phyloP scores from a whole-genome alignment of 1,140 invertebrate species.

The Elymnias hypermnestra region DNA sequence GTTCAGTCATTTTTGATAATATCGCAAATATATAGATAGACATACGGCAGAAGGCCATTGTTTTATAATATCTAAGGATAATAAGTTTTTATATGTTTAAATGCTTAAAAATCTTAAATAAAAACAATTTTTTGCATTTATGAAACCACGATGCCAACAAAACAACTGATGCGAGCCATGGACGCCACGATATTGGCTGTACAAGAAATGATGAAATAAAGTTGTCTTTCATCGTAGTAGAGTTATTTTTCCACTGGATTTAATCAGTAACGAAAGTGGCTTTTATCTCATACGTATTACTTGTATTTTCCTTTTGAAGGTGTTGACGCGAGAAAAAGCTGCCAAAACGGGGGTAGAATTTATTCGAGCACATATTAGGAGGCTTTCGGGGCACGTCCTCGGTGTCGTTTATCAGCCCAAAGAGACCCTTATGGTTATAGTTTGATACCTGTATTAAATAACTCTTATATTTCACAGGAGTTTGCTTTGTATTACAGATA shows the following conservation, averaged over 20 bases:
- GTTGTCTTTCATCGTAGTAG: background rate
- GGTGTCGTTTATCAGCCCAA: conserved; percentile 9
- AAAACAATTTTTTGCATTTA: too few species aligned
- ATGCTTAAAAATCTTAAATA: background rate
- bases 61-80: too few species aligned
- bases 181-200: background rate
- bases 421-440: too few species aligned
- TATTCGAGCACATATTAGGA: conserved; percentile 11
- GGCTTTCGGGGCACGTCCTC: conserved; percentile 11
- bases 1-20: too few species aligned
- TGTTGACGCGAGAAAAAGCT: conserved; percentile 12
- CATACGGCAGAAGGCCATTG: too few species aligned
- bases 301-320: conserved; percentile 13
- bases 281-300: conserved; percentile 9
- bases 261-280: background rate
- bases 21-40: too few species aligned
- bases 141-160: too few species aligned
- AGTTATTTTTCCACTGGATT: background rate
- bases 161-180: too few species aligned
- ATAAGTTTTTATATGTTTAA: background rate
- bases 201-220: too few species aligned
- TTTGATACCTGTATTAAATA: conserved; percentile 1
- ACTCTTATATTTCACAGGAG: too few species aligned
- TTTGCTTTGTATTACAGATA: too few species aligned
- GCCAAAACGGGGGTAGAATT: conserved; percentile 9